Percentiles rank a stretch among this genome's conserved stretches.
Evolutionary conservation across 2,888 invertebrate genomes (phyloP).

Genomic region (Tiphia femorata): DNA sequence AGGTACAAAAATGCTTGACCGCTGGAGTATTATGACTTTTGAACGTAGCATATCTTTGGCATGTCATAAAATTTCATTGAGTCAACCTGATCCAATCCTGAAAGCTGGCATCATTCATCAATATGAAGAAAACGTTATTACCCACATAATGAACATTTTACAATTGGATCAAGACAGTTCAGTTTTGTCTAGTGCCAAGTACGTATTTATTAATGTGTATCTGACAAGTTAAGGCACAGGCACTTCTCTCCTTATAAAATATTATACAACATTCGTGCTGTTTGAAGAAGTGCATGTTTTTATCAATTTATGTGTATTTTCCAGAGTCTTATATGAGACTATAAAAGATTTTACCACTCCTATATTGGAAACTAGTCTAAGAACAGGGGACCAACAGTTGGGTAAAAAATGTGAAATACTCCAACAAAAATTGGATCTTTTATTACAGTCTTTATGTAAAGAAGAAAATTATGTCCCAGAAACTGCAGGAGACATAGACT

Average conservation of each 20-base stretch:
- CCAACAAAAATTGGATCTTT: constrained; percentile 81
- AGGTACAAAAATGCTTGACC: constrained; percentile 97
- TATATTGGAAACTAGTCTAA: constrained; percentile 73
- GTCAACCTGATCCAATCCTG: constrained; percentile 70
- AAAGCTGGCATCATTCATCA: constrained; percentile 75
- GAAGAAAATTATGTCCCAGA: constrained; percentile 71
- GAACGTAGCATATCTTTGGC: constrained; percentile 80
- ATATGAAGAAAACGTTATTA: constrained; percentile 83
- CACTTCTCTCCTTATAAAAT: too few species aligned
- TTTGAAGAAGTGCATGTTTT: constrained; percentile 9
- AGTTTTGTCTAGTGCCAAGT: constrained; percentile 81
- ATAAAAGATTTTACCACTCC: constrained; percentile 81
- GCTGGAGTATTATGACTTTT: constrained; percentile 97
- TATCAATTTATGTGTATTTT: constrained; percentile 8
- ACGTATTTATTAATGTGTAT: too few species aligned
- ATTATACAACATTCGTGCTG: too few species aligned
- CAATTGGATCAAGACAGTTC: constrained; percentile 83
- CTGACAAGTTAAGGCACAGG: too few species aligned
- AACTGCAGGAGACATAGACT: constrained; percentile 55
- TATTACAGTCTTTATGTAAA: constrained; percentile 80
- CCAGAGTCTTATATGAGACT: constrained; percentile 80
- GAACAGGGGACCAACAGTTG: constrained; percentile 75
- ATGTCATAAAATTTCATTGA: constrained; percentile 70
- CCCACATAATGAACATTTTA: constrained; percentile 87
- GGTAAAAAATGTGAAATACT: constrained; percentile 79